Evolutionary conservation across 2,888 invertebrate genomes (phyloP), one percentile per base, ranked within the genome.

Genomic region (Apamea crenata): DNA sequence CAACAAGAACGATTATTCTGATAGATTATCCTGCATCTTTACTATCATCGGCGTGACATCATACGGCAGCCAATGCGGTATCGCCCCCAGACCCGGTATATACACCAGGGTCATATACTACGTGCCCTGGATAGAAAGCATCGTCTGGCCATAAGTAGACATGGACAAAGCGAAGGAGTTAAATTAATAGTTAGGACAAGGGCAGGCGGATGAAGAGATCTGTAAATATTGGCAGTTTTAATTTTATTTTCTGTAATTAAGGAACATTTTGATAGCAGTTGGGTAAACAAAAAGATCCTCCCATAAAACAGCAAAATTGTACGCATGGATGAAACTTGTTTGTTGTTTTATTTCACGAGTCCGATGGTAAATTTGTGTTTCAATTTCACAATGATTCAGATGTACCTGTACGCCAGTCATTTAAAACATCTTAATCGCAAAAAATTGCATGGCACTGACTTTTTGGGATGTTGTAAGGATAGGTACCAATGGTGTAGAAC

Each of bases 11-110:
- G 18, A 67, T 53, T 78, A 65, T 32, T 18, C 1, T 14, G 29
- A 18, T 21, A 16, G 7, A 18, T 8, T 75, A 32, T 25, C 12
- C 29, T 84, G 83, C 50, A 25, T 76, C 7, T 56, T 14, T 25
- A 81, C 74, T 2, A 25, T 83, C 12, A 32, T 63, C 1, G 83
- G 83, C 14, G 76, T 83, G 66, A 83, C 83, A 1, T 83, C 83
- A 56, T 80, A 70, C 25, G 83, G 83, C 16, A 75, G 36, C 25
- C 69, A 80, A 1, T 83, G 83, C 5, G 83, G 83, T 8, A 66
- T 83, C 21, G 18, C 59, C 36, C 59, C 44, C 5, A 32, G 59
- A 0, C 59, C 76, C 14, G 76, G 76, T 0, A 21, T 76, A 18
- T 76, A 76, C 76, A 76, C 76, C 21, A n/a, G 76, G 32, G 76